A percentile compares a stretch with the other conserved stretches of the same genome.
Conservation (phyloP, 2,888 invertebrate species). For the Lepidocyrtoides sp. region DNA sequence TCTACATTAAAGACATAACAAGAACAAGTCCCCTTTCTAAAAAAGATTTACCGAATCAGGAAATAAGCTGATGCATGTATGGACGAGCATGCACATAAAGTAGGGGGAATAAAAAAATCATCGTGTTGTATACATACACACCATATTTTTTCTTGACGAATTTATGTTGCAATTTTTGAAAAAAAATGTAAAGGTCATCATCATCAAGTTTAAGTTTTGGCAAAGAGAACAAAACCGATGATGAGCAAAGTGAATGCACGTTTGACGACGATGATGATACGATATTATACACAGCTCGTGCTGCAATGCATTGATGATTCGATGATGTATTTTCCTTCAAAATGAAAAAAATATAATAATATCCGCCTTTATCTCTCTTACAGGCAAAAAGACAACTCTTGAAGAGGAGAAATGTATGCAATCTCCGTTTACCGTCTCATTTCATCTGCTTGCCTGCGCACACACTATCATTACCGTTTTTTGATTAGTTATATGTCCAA, state of each 20-base stretch:
- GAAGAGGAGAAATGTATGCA: background rate
- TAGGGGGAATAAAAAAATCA: background rate
- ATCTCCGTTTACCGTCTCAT: slow-evolving; percentile 35
- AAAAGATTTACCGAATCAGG: slow-evolving; percentile 74
- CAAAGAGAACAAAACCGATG: slow-evolving; percentile 49
- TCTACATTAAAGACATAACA: slow-evolving; percentile 5
- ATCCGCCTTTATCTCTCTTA: slow-evolving; percentile 48
- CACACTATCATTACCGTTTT: slow-evolving; percentile 52
- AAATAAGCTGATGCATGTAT: slow-evolving; percentile 43
- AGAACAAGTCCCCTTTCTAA: slow-evolving; percentile 59
- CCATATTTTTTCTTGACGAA: slow-evolving; percentile 15
- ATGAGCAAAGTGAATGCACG: slow-evolving; percentile 62
- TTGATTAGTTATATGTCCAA: slow-evolving; percentile 60
- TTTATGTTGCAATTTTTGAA: slow-evolving; percentile 57
- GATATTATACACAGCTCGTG: background rate
- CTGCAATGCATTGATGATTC: background rate
- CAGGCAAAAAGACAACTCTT: background rate
- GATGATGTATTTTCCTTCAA: background rate
- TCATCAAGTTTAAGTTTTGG: slow-evolving; percentile 50
- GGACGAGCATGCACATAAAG: background rate
- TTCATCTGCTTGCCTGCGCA: background rate
- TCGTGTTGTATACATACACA: background rate
- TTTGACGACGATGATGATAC: slow-evolving; percentile 44
- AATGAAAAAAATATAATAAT: slow-evolving; percentile 1
- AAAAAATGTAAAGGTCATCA: slow-evolving; percentile 67